These are phyloP conservation scores for Trogon melanurus DNA, from an alignment of 2,113 vertebrate species.

Conservation along the genomic window DNA sequence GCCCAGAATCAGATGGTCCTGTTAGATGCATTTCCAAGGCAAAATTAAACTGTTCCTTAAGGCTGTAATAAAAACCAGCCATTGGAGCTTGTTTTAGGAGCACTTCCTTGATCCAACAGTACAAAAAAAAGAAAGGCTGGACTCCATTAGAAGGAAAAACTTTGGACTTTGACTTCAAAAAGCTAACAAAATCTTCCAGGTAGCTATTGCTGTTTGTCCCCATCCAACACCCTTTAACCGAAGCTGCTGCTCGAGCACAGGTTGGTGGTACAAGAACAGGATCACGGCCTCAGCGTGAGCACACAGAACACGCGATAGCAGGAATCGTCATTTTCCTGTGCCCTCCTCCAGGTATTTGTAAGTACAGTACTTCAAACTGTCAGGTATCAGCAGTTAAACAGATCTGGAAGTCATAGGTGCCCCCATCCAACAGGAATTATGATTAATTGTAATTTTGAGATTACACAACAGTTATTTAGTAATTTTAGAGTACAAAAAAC, in stretches of 20 bases:
- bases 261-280: background rate
- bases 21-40: background rate
- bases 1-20: background rate
- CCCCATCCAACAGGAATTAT: background rate
- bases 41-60: constrained; percentile 23
- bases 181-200: background rate
- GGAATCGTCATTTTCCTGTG: background rate
- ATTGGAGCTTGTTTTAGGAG: background rate
- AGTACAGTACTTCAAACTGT: background rate
- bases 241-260: fast-evolving
- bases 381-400: background rate
- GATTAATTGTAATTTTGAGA: constrained; percentile 40
- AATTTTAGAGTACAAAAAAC: constrained; percentile 42
- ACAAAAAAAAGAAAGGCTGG: background rate
- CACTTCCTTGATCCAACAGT: background rate
- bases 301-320: fast-evolving
- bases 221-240: background rate
- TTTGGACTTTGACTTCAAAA: background rate
- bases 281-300: fast-evolving
- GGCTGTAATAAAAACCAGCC: background rate
- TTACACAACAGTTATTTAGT: constrained; percentile 31
- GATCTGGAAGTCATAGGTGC: background rate
- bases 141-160: background rate
- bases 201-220: background rate
- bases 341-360: background rate